Percentiles rank a stretch among this genome's conserved stretches.
Conservation (phyloP, 1,140 invertebrate genomes). For the Matsumurasca onukii region DNA sequence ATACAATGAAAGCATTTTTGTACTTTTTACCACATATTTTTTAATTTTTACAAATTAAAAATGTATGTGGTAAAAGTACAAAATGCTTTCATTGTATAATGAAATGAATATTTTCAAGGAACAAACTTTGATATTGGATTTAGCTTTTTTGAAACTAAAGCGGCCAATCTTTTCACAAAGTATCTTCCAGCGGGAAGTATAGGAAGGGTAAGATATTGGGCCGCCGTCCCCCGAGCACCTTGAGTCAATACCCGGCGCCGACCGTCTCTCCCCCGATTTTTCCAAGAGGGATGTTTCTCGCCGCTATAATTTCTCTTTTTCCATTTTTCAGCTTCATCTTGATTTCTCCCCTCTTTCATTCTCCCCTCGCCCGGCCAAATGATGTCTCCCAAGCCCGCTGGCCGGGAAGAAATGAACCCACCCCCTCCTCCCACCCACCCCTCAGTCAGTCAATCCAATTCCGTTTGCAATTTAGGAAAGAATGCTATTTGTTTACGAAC, state of each 20-base stretch:
- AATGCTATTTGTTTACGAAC: slow-evolving; percentile 12
- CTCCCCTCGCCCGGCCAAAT: slow-evolving; percentile 22
- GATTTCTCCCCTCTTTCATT: slow-evolving; percentile 9
- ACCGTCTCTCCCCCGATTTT: slow-evolving; percentile 24
- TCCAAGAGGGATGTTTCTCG: slow-evolving; percentile 21
- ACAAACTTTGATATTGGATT: too few relatives aligned
- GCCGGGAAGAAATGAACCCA: slow-evolving; percentile 23
- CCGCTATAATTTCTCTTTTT: slow-evolving; percentile 31
- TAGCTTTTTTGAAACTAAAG: too few relatives aligned
- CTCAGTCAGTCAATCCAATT: slow-evolving; percentile 13
- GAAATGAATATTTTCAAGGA: too few relatives aligned
- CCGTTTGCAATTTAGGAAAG: slow-evolving; percentile 21
- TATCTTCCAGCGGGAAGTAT: too few relatives aligned
- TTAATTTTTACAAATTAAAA: too few relatives aligned
- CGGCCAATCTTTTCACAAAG: too few relatives aligned
- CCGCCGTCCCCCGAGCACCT: slow-evolving; percentile 4
- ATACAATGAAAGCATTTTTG: too few relatives aligned
- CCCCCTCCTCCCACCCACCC: neutral
- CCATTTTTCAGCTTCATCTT: slow-evolving; percentile 30
- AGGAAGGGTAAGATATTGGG: too few relatives aligned
- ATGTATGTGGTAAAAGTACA: too few relatives aligned
- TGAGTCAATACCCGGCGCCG: slow-evolving; percentile 27
- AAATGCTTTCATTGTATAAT: too few relatives aligned
- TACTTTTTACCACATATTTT: too few relatives aligned
- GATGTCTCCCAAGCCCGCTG: neutral